Conservation (phyloP, 1,140 invertebrate genomes). For the Scaptodrosophila lebanonensis region DNA sequence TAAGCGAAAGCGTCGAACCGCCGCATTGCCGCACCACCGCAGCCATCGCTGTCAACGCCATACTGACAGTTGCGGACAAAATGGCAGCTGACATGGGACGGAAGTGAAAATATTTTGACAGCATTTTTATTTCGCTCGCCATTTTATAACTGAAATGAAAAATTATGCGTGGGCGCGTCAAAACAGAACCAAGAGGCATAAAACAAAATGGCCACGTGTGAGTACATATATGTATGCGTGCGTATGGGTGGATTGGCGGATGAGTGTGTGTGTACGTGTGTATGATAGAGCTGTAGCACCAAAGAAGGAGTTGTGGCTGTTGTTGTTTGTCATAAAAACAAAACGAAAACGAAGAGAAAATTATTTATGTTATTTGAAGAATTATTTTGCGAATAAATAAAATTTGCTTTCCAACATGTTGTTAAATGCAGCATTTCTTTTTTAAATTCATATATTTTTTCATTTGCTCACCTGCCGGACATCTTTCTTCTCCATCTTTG, state of each 20-base stretch:
- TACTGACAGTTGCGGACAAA: conserved; percentile 29
- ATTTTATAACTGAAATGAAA: conserved; percentile 39
- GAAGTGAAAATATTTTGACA: conserved; percentile 67
- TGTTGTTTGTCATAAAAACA: conserved; percentile 27
- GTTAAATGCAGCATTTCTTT: conserved; percentile 24
- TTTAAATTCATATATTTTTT: conserved; percentile 21
- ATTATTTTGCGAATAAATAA: conserved; percentile 23
- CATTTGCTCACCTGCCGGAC: conserved; percentile 81
- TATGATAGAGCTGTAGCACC: conserved; percentile 35
- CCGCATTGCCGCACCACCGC: too few relatives aligned
- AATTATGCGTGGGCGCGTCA: conserved; percentile 65
- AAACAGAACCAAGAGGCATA: conserved; percentile 32
- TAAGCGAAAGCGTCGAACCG: background rate
- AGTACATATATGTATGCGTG: conserved; percentile 5
- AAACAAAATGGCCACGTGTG: conserved; percentile 30
- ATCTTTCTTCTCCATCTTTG: conserved; percentile 82
- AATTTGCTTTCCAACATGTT: conserved; percentile 16
- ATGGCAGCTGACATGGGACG: conserved; percentile 34
- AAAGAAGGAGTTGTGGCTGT: conserved; percentile 33
- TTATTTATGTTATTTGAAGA: conserved; percentile 15
- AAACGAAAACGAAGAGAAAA: conserved; percentile 15
- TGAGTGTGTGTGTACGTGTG: conserved; percentile 8
- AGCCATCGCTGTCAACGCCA: too few relatives aligned
- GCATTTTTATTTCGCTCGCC: conserved; percentile 27
- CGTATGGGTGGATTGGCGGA: background rate